A percentile compares a stretch with the other conserved stretches of the same genome.
phyloP scores from a whole-genome alignment of 2,797 vertebrate species.

The Rhabdomys pumilio region DNA sequence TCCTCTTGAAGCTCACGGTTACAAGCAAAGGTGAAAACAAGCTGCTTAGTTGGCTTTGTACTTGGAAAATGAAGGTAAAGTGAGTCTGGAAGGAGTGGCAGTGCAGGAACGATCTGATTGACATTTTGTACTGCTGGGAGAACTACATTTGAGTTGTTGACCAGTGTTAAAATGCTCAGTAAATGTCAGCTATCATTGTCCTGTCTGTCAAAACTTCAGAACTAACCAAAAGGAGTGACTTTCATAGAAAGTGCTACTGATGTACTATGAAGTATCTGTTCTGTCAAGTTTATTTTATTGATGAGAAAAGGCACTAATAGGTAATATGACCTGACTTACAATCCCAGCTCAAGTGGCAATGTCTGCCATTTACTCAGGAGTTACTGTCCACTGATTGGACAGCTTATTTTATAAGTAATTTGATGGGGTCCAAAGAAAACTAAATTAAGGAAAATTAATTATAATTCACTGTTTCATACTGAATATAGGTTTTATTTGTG shows the following conservation, averaged over 20 bases:
- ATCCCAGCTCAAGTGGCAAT: not conserved
- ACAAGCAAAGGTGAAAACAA: not conserved
- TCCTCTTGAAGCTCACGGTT: conserved; percentile 3
- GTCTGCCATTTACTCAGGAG: not conserved
- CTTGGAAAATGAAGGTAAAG: conserved; percentile 25
- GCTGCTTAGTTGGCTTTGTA: conserved; percentile 31
- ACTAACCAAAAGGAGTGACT: conserved; percentile 17
- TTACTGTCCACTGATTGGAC: conserved; percentile 32
- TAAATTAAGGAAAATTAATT: not conserved
- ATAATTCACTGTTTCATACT: conserved; percentile 32
- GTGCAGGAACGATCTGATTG: conserved; percentile 8
- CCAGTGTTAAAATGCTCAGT: not conserved
- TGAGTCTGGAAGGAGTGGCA: not conserved
- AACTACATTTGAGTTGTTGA: not conserved
- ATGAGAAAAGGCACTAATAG: conserved; percentile 25
- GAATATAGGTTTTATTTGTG: conserved; percentile 49
- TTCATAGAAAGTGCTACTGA: conserved; percentile 54
- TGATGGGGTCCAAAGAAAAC: conserved; percentile 8
- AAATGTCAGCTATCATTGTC: not conserved
- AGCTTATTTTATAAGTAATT: conserved; percentile 59
- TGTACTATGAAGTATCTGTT: conserved; percentile 65
- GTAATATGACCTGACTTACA: not conserved
- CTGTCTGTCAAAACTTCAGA: conserved; percentile 12
- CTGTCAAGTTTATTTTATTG: conserved; percentile 5
- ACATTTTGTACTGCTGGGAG: not conserved